Percentiles rank a stretch among this genome's conserved stretches.
phyloP scores from a whole-genome alignment of 2,888 invertebrate genomes.

The Callimorpha dominula region DNA sequence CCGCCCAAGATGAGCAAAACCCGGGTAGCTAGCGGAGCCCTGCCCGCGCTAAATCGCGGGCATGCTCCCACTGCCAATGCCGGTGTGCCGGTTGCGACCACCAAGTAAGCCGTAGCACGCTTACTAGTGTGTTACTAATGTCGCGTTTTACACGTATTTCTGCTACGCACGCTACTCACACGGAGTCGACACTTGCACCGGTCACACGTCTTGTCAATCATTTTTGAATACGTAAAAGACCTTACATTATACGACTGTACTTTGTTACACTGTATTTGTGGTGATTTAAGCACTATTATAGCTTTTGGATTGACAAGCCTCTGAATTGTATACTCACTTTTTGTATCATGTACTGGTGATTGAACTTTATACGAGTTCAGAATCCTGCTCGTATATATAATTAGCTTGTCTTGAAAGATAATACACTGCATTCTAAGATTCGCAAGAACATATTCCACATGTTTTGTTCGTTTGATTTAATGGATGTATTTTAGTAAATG shows the following conservation, averaged over 20 bases:
- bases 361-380: background rate
- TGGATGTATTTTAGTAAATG: background rate
- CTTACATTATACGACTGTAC: background rate
- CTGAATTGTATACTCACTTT: background rate
- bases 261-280: slow-evolving; percentile 9
- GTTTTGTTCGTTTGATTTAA: background rate
- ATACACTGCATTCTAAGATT: background rate
- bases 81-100: slow-evolving; percentile 82
- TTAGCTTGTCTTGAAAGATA: background rate
- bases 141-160: slow-evolving; percentile 54
- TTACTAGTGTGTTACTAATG: slow-evolving; percentile 71
- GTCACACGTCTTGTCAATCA: slow-evolving; percentile 41
- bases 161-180: slow-evolving; percentile 60
- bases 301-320: slow-evolving; percentile 9
- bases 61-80: slow-evolving; percentile 83
- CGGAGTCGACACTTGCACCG: slow-evolving; percentile 53
- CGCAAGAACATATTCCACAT: background rate
- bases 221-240: slow-evolving; percentile 3
- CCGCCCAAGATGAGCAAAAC: slow-evolving; percentile 89
- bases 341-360: slow-evolving; percentile 1
- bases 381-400: background rate
- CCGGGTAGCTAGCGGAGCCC: slow-evolving; percentile 87
- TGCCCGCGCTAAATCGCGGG: slow-evolving; percentile 82
- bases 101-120: slow-evolving; percentile 84
- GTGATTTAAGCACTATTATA: slow-evolving; percentile 14